Percentiles rank a stretch among this genome's conserved stretches.
Conservation (phyloP, 2,888 invertebrate genomes). For the Eutolmus rufibarbis region DNA sequence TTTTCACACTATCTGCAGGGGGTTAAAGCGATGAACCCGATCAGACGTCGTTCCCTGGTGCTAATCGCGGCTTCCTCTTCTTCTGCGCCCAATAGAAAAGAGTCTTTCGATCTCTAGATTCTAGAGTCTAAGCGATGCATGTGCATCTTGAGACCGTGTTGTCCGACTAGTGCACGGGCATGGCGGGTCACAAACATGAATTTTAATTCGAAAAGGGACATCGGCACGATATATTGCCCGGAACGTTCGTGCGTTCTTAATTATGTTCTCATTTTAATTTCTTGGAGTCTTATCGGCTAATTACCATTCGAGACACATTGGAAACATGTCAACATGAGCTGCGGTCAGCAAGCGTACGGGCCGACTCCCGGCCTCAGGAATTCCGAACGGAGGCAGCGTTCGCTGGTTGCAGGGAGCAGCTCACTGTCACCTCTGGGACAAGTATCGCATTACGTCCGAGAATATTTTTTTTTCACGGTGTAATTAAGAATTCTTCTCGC, state of each 20-base stretch:
- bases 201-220: slow-evolving; percentile 11
- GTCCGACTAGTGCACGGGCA: background rate
- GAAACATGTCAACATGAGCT: slow-evolving; percentile 14
- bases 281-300: background rate
- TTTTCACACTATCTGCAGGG: slow-evolving; percentile 16
- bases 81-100: background rate
- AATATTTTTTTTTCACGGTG: background rate
- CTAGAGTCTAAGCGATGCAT: background rate
- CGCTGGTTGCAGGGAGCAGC: background rate
- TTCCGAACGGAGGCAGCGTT: background rate
- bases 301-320: slow-evolving; percentile 27
- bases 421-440: background rate
- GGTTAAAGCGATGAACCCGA: background rate
- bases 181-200: slow-evolving; percentile 4
- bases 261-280: slow-evolving; percentile 32
- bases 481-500: background rate
- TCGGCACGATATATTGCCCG: background rate
- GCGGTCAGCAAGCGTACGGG: background rate
- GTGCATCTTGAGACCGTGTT: background rate
- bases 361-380: background rate
- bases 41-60: background rate
- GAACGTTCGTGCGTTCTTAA: slow-evolving; percentile 9
- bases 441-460: background rate
- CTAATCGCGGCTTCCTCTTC: background rate
- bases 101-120: background rate